Conservation (phyloP, 2,797 vertebrate genomes). For the Pagetopsis macropterus region DNA sequence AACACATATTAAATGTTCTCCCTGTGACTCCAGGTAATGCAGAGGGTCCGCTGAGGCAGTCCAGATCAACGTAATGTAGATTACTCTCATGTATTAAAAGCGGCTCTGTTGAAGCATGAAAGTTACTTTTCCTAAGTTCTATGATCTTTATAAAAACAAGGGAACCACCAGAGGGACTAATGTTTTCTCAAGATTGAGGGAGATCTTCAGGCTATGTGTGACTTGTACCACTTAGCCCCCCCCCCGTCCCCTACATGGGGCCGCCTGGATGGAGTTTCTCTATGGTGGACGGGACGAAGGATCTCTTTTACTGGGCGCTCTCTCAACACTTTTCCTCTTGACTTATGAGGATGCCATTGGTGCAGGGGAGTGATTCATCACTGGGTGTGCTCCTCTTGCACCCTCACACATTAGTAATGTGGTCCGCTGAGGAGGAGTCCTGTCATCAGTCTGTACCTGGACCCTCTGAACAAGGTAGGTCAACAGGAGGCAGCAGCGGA, state of each 20-base stretch:
- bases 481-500: slow-evolving; percentile 79
- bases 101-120: slow-evolving; percentile 76
- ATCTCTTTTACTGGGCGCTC: slow-evolving; percentile 72
- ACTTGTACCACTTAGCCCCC: slow-evolving; percentile 72
- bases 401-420: slow-evolving; percentile 87
- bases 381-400: slow-evolving; percentile 78
- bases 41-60: slow-evolving; percentile 61
- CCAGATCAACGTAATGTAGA: slow-evolving; percentile 66
- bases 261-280: slow-evolving; percentile 67
- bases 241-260: slow-evolving; percentile 51
- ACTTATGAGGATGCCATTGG: slow-evolving; percentile 88
- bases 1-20: slow-evolving; percentile 69
- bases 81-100: slow-evolving; percentile 80
- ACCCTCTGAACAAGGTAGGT: slow-evolving; percentile 84
- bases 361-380: slow-evolving; percentile 86
- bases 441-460: slow-evolving; percentile 86
- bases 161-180: slow-evolving; percentile 66
- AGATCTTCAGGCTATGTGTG: slow-evolving; percentile 82
- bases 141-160: slow-evolving; percentile 69
- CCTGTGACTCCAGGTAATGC: slow-evolving; percentile 65
- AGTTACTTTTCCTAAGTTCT: slow-evolving; percentile 74
- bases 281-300: slow-evolving; percentile 64
- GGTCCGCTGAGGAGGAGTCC: slow-evolving; percentile 85
- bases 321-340: slow-evolving; percentile 84
- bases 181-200: slow-evolving; percentile 83